Evolutionary conservation across 2,797 vertebrate species (phyloP).

Genomic region (Rhadinocentrus ornatus): DNA sequence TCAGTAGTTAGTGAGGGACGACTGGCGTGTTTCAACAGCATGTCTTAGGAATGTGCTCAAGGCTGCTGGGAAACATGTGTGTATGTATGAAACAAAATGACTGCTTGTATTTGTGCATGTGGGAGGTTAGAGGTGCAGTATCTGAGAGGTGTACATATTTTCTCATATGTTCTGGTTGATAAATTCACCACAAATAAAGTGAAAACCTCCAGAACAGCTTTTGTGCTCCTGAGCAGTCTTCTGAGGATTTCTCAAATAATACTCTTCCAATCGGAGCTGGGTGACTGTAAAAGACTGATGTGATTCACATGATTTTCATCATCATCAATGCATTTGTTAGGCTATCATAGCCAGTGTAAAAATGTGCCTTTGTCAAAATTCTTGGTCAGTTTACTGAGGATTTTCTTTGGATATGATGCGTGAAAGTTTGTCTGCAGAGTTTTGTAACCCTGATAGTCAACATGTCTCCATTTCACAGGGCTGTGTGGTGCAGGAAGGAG

Average conservation of each 20-base stretch:
- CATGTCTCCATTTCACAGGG: conserved; percentile 51
- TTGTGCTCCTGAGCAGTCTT: neutral
- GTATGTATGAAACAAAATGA: conserved; percentile 45
- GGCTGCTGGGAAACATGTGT: conserved; percentile 60
- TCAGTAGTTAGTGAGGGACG: conserved; percentile 61
- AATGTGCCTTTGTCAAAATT: neutral
- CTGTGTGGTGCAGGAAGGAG: conserved; percentile 55
- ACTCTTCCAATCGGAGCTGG: neutral
- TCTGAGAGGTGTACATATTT: conserved; percentile 23
- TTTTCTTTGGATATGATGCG: neutral
- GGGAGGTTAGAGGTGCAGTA: neutral
- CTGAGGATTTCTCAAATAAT: neutral
- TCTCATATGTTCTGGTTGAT: neutral
- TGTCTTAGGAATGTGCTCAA: conserved; percentile 73
- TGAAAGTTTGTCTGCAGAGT: neutral
- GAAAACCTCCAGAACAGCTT: neutral
- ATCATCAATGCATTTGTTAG: neutral
- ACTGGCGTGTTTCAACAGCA: conserved; percentile 66
- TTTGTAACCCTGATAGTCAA: neutral
- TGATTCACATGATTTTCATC: conserved; percentile 2
- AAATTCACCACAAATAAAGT: neutral
- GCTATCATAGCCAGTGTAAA: neutral
- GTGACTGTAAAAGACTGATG: neutral
- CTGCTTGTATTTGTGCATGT: conserved; percentile 30
- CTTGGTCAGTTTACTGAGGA: neutral